Evolutionary conservation across 2,797 vertebrate species (phyloP).

Genomic region (Sylvilagus floridanus): DNA sequence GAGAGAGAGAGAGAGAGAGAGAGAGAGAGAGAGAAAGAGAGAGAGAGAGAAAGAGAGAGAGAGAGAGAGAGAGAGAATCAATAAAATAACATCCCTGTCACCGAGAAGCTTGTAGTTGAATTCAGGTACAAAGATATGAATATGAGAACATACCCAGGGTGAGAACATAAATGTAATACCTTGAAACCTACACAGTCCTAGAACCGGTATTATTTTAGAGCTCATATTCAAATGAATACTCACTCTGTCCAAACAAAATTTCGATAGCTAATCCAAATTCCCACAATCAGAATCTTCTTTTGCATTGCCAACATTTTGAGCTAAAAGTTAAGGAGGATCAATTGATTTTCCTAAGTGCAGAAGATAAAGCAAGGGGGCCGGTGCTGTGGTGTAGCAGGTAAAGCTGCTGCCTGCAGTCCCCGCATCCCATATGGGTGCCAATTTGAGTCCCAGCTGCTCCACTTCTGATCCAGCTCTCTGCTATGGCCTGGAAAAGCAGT

Average conservation of each 20-base stretch:
- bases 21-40: not conserved
- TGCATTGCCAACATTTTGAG: not conserved
- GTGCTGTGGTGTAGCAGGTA: too few species aligned
- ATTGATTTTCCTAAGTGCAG: constrained; percentile 27
- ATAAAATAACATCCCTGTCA: not conserved
- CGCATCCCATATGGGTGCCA: too few species aligned
- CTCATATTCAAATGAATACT: not conserved
- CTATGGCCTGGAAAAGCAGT: too few species aligned
- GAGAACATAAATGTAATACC: not conserved
- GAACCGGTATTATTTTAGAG: not conserved
- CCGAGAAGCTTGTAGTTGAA: not conserved
- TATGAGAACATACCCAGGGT: not conserved
- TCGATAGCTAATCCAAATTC: not conserved
- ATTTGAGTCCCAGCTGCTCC: too few species aligned
- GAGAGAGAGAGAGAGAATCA: not conserved
- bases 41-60: not conserved
- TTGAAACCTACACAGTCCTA: not conserved
- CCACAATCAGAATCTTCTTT: constrained; percentile 12
- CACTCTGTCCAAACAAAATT: not conserved
- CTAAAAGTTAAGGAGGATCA: not conserved
- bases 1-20: not conserved
- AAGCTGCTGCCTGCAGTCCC: too few species aligned
- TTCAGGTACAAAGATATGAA: not conserved
- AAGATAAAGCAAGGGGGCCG: not conserved
- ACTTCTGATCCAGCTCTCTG: too few species aligned